phyloP scores from a whole-genome alignment of 1,140 invertebrate genomes.

The Magallana angulata region DNA sequence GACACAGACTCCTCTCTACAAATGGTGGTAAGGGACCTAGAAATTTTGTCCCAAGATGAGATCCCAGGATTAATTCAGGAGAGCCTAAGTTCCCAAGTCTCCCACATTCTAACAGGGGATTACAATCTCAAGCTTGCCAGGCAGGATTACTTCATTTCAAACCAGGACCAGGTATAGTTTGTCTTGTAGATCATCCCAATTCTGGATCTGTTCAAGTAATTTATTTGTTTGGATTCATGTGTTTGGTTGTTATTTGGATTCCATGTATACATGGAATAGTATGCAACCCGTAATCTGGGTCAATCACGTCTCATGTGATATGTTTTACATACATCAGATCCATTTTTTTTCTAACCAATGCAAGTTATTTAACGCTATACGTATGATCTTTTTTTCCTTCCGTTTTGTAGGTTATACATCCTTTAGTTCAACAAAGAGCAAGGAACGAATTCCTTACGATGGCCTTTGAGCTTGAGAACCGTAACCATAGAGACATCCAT shows the following conservation, averaged over 20 bases:
- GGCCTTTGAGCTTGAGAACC: slow-evolving; percentile 72
- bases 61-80: slow-evolving; percentile 70
- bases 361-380: no score
- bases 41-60: slow-evolving; percentile 59
- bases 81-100: slow-evolving; percentile 68
- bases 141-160: slow-evolving; percentile 29
- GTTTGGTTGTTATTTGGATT: no score
- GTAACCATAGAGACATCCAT: slow-evolving; percentile 70
- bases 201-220: no score
- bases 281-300: no score
- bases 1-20: slow-evolving; percentile 32
- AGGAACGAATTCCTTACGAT: slow-evolving; percentile 76
- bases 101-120: slow-evolving; percentile 73
- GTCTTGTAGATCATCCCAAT: no score
- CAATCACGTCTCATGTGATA: no score
- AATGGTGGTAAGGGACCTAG: slow-evolving; percentile 56
- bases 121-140: slow-evolving; percentile 75
- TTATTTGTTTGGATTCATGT: no score
- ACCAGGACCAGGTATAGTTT: slow-evolving; percentile 10
- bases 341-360: no score
- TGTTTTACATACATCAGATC: no score
- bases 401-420: slow-evolving; percentile 69
- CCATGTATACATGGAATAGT: no score
- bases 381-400: not conserved
- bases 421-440: slow-evolving; percentile 70